A percentile compares a stretch with the other conserved stretches of the same genome.
These are phyloP conservation scores for Brachyhypopomus occidentalis DNA, from an alignment of 2,113 vertebrate genomes.

Conservation along the genomic window DNA sequence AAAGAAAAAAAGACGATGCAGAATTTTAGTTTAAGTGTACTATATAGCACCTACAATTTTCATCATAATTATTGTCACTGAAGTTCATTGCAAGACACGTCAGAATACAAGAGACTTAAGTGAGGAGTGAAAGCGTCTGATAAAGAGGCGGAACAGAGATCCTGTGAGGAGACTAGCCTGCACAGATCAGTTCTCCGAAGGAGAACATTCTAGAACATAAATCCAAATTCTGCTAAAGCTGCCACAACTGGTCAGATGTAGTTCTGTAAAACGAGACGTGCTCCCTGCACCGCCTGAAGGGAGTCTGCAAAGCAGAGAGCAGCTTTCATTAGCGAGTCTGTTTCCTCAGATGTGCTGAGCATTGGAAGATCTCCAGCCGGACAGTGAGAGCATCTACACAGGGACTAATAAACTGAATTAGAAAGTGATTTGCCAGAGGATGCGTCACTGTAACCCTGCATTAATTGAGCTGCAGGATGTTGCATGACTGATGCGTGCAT, in stretches of 20 bases:
- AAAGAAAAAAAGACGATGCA: too few relatives aligned
- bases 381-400: constrained; percentile 47
- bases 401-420: constrained; percentile 58
- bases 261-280: neutral
- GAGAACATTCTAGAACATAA: neutral
- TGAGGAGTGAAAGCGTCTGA: neutral
- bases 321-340: constrained; percentile 63
- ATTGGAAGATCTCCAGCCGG: constrained; percentile 56
- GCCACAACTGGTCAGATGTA: neutral
- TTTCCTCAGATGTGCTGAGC: constrained; percentile 64
- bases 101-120: too few relatives aligned
- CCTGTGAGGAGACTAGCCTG: neutral
- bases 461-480: constrained; percentile 64
- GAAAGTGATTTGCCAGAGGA: constrained; percentile 63
- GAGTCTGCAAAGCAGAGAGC: constrained; percentile 48
- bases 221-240: constrained; percentile 2
- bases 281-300: neutral
- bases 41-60: neutral
- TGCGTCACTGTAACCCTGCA: constrained; percentile 47
- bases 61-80: neutral
- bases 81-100: neutral
- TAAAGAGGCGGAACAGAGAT: neutral
- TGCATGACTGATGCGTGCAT: constrained; percentile 53
- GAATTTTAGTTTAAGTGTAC: neutral
- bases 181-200: neutral